Base-by-base conservation (phyloP, 2,888 invertebrate genomes). In the Drosophila lutescens region DNA sequence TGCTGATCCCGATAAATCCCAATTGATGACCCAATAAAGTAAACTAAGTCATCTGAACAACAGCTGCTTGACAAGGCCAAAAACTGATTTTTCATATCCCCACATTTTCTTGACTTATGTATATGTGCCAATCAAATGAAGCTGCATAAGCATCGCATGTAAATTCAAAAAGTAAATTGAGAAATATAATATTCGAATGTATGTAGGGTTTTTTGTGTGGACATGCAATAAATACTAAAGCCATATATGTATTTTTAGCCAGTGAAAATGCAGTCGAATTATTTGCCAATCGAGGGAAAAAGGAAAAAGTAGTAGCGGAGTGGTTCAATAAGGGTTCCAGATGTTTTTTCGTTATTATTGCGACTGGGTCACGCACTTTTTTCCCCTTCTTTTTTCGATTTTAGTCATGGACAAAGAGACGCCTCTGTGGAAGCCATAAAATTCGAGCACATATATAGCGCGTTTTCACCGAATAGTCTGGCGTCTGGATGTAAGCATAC, bases 41-140 rank as follows among this genome's bases (percentile, higher is more conserved):
- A 38, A 62, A 41, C 32, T 12, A 23, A 41, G 61, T 32, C 61
- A 41, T 40, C 62, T 15, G 13, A 49, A 62, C 62, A 63, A 62
- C 63, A 63, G 13, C 47, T 63, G 63, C 63, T 50, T 34, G 41
- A 17, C 23, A 17, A 17, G 34, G 15, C 15, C 13, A 8, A 30
- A 38, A n/a, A 38, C 13, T 9, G 15, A 36, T 53, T 15, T 44
- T 13, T 23, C 46, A 44, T 23, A 40, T 41, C 6, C 15, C 23
- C 30, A 38, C 30, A 38, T 41, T 32, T 47, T 55, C 40, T 41
- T 9, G 15, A 58, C 32, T 30, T 3, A 20, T 20, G 26, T 26
- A 26, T 46, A 50, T 69, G 40, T 34, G 51, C 23, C 75, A 58
- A 72, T 72, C 68, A 74, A 74, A 66, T 74, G 74, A 74, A 72